A percentile compares a stretch with the other conserved stretches of the same genome.
Conservation (phyloP, 2,113 vertebrate species). For the Dolichotis patagonum region DNA sequence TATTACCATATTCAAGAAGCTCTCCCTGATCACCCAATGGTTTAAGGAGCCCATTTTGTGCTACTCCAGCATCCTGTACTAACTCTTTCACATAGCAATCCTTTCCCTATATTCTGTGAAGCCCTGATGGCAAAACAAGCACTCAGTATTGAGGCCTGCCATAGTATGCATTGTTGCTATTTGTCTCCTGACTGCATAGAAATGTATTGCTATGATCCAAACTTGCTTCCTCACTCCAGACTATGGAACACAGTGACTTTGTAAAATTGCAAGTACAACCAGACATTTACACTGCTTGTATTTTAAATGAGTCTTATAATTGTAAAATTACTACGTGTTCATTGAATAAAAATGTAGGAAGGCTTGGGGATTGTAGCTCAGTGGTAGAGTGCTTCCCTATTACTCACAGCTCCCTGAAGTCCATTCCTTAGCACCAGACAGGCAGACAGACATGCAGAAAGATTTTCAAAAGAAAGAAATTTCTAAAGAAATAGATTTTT, state of each 20-base stretch:
- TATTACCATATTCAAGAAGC: background rate
- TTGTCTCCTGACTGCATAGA: background rate
- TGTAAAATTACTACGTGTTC: slow-evolving; percentile 34
- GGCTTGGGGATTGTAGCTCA: background rate
- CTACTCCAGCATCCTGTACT: background rate
- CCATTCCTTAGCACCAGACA: background rate
- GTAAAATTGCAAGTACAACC: background rate
- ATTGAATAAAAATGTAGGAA: slow-evolving; percentile 26
- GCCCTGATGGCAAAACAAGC: background rate
- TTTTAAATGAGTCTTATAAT: slow-evolving; percentile 24
- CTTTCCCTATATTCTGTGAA: background rate
- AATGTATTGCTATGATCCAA: background rate
- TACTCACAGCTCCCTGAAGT: background rate
- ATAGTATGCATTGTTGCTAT: background rate
- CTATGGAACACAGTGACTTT: background rate
- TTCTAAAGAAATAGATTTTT: background rate
- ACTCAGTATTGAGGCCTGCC: background rate
- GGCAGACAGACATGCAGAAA: background rate
- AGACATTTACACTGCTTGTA: background rate
- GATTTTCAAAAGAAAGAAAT: background rate
- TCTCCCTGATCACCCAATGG: background rate
- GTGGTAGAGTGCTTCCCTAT: background rate
- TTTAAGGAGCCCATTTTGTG: background rate
- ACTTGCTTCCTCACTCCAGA: background rate
- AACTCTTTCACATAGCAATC: background rate